Conservation (phyloP, 1,140 invertebrate genomes). For the Atta texana region DNA sequence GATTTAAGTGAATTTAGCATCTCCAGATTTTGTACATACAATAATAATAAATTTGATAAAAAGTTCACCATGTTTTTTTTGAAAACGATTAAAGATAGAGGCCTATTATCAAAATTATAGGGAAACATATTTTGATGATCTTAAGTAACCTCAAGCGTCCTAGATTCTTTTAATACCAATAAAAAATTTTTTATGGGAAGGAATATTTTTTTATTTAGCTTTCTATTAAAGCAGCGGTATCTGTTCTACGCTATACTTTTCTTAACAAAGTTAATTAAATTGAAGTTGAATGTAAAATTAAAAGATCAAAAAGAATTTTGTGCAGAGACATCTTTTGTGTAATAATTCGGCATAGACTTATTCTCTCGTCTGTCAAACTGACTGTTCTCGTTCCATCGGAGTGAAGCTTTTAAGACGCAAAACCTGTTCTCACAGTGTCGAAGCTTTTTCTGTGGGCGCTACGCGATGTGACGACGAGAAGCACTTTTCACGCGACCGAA, state of each 20-base stretch:
- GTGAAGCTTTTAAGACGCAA: conserved; percentile 59
- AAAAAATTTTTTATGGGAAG: too few relatives aligned
- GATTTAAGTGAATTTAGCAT: neutral
- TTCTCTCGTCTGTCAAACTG: conserved; percentile 34
- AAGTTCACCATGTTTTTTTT: too few relatives aligned
- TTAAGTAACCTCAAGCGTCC: too few relatives aligned
- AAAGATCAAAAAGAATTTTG: neutral
- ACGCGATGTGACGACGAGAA: conserved; percentile 23
- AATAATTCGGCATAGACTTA: conserved; percentile 34
- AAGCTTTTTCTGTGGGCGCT: conserved; percentile 47
- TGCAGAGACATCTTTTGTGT: conserved; percentile 10
- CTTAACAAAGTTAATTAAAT: neutral
- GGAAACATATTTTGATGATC: too few relatives aligned
- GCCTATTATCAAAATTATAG: too few relatives aligned
- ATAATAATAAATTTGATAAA: too few relatives aligned
- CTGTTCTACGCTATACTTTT: neutral
- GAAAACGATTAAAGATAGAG: too few relatives aligned
- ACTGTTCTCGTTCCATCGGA: conserved; percentile 30
- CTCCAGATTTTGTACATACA: neutral
- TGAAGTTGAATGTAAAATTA: neutral
- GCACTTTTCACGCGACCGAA: conserved; percentile 51
- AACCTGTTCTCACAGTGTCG: conserved; percentile 52
- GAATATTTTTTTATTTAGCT: too few relatives aligned
- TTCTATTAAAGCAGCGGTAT: too few relatives aligned
- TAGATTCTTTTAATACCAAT: too few relatives aligned